A percentile compares a stretch with the other conserved stretches of the same genome.
Evolutionary conservation across 2,797 vertebrate species (phyloP).

Genomic region (Sparus aurata): DNA sequence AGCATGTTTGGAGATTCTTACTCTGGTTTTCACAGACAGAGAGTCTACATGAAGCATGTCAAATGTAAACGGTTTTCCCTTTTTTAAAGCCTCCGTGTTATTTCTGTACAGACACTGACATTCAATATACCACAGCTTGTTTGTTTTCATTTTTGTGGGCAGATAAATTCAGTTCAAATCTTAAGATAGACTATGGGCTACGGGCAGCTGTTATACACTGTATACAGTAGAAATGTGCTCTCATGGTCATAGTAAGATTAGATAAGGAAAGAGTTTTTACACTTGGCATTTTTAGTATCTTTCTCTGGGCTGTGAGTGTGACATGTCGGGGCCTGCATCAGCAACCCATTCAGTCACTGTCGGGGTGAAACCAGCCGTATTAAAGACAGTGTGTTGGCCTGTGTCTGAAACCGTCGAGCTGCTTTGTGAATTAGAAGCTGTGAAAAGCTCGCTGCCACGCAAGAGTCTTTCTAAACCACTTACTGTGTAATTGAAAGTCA

Average conservation of each 20-base stretch:
- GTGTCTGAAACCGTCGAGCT: constrained; percentile 43
- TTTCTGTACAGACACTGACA: constrained; percentile 12
- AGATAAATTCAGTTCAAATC: constrained; percentile 30
- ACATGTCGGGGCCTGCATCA: constrained; percentile 53
- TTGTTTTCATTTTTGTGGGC: constrained; percentile 38
- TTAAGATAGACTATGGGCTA: constrained; percentile 31
- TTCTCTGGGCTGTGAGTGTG: constrained; percentile 36
- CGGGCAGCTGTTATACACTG: constrained; percentile 28
- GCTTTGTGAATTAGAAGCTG: constrained; percentile 57
- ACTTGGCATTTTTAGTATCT: constrained; percentile 32
- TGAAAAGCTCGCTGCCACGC: constrained; percentile 50
- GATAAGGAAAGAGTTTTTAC: constrained; percentile 35
- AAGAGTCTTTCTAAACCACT: constrained; percentile 50
- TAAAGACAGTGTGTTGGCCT: constrained; percentile 34
- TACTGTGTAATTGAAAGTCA: constrained; percentile 60
- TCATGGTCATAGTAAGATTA: constrained; percentile 41
- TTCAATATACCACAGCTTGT: not conserved
- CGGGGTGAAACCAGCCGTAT: constrained; percentile 38
- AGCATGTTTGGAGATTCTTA: not conserved
- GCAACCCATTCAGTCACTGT: constrained; percentile 45
- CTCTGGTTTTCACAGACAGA: no score
- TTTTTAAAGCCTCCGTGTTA: constrained; percentile 2
- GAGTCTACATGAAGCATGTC: not conserved
- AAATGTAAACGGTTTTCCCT: not conserved
- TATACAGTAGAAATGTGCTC: constrained; percentile 22